Base-by-base conservation (phyloP, 30 jellyfish, hydroid and myxozoan species). In the Cassiopea xamachana region DNA sequence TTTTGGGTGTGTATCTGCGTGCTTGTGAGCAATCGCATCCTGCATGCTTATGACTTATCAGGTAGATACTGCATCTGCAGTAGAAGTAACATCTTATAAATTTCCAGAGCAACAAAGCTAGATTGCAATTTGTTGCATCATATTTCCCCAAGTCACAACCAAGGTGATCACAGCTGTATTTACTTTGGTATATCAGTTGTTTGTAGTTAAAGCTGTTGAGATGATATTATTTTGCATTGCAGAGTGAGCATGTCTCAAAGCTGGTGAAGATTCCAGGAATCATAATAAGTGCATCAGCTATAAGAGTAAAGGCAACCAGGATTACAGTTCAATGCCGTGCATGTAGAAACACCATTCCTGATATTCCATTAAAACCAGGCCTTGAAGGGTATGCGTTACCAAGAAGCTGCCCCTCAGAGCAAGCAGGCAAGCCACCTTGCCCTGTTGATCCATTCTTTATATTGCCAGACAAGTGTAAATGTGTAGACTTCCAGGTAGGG, bases 391-490 rank as follows among this genome's bases (percentile, higher is more conserved):
- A 93, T 77, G 98, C 95, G 0, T 81, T 97, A 96, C 99, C 99
- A 77, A 73, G 99, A 17, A 83, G 87, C 14, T 97, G 99, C 79
- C 98, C 98, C 58, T 55, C 99, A 3, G 98, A 96, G 70, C 98
- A 93, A 55, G 92, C 98, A 18, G 95, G 99, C 49, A 93, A 97
- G 70, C 98, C 98, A 14, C 99, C 98, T 1, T 97, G 99, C 89
- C 99, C 99, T 3, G 89, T 97, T 19, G 99, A 97, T 77, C 99
- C 99, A 43, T 97, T 92, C 80, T 97, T 93, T 72, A 94, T 97
- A 44, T 80, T 97, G 45, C 99, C 99, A 3, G 99, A 97, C 89
- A 97, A 97, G 77, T 97, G 99, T 93, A 91, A 84, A 73, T 97
- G 99, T 89, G 99, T 97, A 3, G 99, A 97, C 82, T 97, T 85